Conservation (phyloP, 2,888 invertebrate species). For the Morinoia aosen region DNA sequence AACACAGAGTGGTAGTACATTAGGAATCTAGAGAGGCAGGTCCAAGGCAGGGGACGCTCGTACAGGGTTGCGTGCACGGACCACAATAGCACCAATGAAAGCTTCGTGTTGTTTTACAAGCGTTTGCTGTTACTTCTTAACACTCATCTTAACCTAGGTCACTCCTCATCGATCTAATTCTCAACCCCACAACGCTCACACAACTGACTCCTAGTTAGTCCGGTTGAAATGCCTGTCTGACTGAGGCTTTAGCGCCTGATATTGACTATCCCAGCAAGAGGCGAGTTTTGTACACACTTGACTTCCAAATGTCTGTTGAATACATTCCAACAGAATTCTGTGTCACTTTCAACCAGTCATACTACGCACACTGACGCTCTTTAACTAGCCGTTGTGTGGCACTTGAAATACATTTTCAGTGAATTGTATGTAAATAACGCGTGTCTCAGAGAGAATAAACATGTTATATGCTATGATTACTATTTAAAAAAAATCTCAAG, state of each 20-base stretch:
- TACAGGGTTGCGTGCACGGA: slow-evolving; percentile 35
- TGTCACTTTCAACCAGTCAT: not conserved
- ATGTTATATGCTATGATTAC: not conserved
- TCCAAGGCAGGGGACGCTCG: slow-evolving; percentile 36
- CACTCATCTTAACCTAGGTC: not conserved
- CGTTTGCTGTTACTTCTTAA: not conserved
- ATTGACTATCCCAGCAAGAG: not conserved
- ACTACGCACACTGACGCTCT: not conserved
- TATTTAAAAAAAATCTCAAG: not conserved
- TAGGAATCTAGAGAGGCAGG: slow-evolving; percentile 23
- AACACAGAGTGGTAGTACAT: not conserved
- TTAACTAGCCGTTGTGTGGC: not conserved
- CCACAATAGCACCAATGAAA: slow-evolving; percentile 43
- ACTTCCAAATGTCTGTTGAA: not conserved
- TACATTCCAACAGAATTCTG: not conserved
- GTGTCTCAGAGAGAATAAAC: not conserved
- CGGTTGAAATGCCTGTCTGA: too few species aligned
- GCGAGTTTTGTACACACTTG: not conserved
- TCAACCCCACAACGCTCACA: not conserved
- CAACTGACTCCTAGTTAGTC: not conserved
- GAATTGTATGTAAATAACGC: not conserved
- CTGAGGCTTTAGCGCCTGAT: too few species aligned
- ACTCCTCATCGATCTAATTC: not conserved
- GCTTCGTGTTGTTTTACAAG: slow-evolving; percentile 9
- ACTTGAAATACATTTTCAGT: not conserved